phyloP scores from a whole-genome alignment of 2,888 invertebrate genomes.

The Agonopterix heracliana region DNA sequence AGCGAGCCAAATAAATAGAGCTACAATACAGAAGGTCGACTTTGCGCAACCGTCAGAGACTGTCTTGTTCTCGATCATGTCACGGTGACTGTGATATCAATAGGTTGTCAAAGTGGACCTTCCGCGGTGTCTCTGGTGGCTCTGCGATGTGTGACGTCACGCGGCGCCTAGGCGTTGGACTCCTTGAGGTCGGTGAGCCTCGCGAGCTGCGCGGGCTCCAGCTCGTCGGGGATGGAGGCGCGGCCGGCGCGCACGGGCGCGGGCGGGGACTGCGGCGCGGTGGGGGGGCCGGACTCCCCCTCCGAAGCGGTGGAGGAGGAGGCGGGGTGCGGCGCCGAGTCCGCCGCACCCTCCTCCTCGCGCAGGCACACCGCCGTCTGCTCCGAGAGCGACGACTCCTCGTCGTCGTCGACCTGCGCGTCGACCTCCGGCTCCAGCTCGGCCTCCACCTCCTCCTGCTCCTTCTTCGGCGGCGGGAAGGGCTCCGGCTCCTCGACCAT shows the following conservation, averaged over 20 bases:
- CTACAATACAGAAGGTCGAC: slow-evolving; percentile 4
- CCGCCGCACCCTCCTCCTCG: slow-evolving; percentile 72
- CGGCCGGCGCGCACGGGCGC: slow-evolving; percentile 85
- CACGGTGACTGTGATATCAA: no score
- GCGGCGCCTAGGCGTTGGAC: slow-evolving; percentile 84
- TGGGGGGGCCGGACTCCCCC: slow-evolving; percentile 72
- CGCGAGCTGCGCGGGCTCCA: slow-evolving; percentile 91
- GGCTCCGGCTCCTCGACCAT: slow-evolving; percentile 91
- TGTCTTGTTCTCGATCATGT: no score
- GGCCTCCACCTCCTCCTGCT: slow-evolving; percentile 27
- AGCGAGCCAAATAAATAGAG: background rate
- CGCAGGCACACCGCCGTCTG: slow-evolving; percentile 65
- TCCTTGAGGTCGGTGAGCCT: slow-evolving; percentile 92
- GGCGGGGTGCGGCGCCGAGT: slow-evolving; percentile 73
- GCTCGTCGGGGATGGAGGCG: slow-evolving; percentile 91
- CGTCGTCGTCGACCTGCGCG: slow-evolving; percentile 47
- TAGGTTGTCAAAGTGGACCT: no score
- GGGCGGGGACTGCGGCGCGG: slow-evolving; percentile 74
- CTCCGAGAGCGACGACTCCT: slow-evolving; percentile 66
- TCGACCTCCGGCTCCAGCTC: slow-evolving; percentile 35
- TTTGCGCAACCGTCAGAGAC: slow-evolving; percentile 1
- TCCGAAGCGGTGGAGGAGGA: slow-evolving; percentile 81
- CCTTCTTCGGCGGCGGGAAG: slow-evolving; percentile 81
- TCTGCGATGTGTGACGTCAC: no score
- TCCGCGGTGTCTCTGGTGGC: no score